Evolutionary conservation across 2,797 vertebrate species (phyloP), one percentile per base, ranked within the genome.

Genomic region (Scarus forsteni): DNA sequence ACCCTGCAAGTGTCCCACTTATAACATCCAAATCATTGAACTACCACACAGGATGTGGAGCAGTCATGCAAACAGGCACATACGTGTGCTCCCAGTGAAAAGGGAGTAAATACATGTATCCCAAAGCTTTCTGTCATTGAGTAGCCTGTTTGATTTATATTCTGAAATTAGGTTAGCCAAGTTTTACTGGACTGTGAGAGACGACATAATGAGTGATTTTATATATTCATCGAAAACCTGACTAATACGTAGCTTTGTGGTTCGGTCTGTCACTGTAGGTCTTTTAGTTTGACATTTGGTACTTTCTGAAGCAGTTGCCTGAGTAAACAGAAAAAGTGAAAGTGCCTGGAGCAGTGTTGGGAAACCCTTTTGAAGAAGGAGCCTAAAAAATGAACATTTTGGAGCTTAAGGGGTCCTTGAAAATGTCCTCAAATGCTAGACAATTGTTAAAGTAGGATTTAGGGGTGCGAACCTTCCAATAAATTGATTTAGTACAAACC

Each of bases 1-100:
- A 70, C 73, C 60, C 60, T 58, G 67, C 76, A 66, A 70, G 70
- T 56, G 84, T 64, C 66, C 73, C 77, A 60, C 42, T 81, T 83
- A 72, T 55, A n/a, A 59, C 51, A 60, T 67, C 16, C 70, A 0
- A 66, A 64, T 69, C 16, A 52, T 66, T 36, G 10, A 74, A 67
- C 27, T 70, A 57, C 52, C 19, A 60, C 10, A 48, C 9, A 71
- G 61, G 6, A 39, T 70, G 44, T 39, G 36, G 53, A 52, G 46
- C 13, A 40, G 35, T 38, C 16, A 46, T 15, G 13, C 50, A 77
- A 57, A 48, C 19, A 43, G 34, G 66, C 7, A 12, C 48, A 40
- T 18, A n/a, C n/a, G n/a, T 66, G 40, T 50, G 13, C 15, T 57
- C 45, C 51, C 9, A 59, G 14, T 51, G 8, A n/a, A 50, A 16